phyloP scores from a whole-genome alignment of 2,888 invertebrate genomes.

The Prostheceraeus crozeri region DNA sequence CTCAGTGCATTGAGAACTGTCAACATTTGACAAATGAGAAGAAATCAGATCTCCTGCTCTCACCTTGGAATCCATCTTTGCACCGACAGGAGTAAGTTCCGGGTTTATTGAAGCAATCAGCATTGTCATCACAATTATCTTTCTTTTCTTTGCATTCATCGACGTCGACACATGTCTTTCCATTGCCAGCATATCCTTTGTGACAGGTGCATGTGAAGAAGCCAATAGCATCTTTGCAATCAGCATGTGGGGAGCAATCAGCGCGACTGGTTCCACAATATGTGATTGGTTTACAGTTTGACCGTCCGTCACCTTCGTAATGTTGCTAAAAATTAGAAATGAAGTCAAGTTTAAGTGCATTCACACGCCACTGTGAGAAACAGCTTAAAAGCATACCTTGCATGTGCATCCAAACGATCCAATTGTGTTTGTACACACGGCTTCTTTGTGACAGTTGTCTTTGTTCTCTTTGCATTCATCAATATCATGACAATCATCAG shows the following conservation, averaged over 20 bases:
- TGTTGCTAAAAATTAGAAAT: too few species aligned
- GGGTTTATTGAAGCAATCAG: conserved; percentile 1
- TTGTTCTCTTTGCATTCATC: conserved; percentile 66
- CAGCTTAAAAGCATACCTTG: conserved; percentile 26
- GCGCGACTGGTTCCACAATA: too few species aligned
- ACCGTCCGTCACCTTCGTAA: too few species aligned
- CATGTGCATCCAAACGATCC: conserved; percentile 66
- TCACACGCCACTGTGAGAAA: too few species aligned
- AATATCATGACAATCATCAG: conserved; percentile 63
- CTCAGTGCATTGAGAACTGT: too few species aligned
- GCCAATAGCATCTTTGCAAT: too few species aligned
- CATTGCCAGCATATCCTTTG: conserved; percentile 12
- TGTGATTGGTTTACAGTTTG: too few species aligned
- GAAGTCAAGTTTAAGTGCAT: too few species aligned
- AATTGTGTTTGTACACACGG: conserved; percentile 60
- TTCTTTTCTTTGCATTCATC: conserved; percentile 16
- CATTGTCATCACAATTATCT: conserved; percentile 29
- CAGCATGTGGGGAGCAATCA: too few species aligned
- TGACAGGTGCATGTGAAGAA: conserved; percentile 25
- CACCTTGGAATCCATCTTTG: too few species aligned
- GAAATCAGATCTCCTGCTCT: too few species aligned
- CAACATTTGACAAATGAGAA: too few species aligned
- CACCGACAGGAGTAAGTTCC: conserved; percentile 21
- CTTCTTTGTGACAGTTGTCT: conserved; percentile 67
- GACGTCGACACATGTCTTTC: conserved; percentile 17